A percentile compares a stretch with the other conserved stretches of the same genome.
phyloP scores from a whole-genome alignment of 2,888 invertebrate genomes.

The Sepioteuthis lessoniana region DNA sequence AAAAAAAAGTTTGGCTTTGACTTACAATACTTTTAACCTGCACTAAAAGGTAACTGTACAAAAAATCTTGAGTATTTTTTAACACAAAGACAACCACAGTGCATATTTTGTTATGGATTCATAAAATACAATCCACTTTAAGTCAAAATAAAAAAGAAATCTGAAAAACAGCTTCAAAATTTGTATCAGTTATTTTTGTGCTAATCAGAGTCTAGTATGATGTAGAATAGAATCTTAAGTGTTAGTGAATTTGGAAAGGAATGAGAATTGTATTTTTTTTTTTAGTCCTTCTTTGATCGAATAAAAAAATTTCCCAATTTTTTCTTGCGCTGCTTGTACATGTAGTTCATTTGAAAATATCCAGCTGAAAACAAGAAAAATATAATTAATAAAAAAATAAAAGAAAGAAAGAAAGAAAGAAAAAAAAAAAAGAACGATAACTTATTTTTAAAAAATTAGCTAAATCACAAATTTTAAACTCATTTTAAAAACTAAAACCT shows the following conservation, averaged over 20 bases:
- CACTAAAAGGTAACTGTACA: background rate
- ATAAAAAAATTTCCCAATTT: constrained; percentile 54
- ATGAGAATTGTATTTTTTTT: background rate
- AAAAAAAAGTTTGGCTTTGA: too few relatives aligned
- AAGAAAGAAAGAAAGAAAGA: background rate
- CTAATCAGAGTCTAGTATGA: background rate
- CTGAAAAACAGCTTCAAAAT: background rate
- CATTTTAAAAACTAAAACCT: too few relatives aligned
- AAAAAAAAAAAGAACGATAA: background rate
- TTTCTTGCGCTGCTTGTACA: constrained; percentile 83
- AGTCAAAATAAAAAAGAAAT: background rate
- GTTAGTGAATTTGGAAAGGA: background rate
- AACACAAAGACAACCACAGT: background rate
- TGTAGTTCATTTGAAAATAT: constrained; percentile 87
- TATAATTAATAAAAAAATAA: background rate
- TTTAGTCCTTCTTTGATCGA: constrained; percentile 34
- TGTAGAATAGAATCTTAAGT: background rate
- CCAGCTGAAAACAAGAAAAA: constrained; percentile 77
- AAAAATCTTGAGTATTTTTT: background rate
- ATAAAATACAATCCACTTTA: too few relatives aligned
- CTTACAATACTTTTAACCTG: too few relatives aligned
- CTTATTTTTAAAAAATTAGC: background rate
- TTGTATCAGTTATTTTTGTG: background rate
- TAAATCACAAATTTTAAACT: background rate
- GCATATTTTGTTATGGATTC: background rate